phyloP scores from a whole-genome alignment of 92 coral and sea anemone genomes.

The Scolanthus callimorphus region DNA sequence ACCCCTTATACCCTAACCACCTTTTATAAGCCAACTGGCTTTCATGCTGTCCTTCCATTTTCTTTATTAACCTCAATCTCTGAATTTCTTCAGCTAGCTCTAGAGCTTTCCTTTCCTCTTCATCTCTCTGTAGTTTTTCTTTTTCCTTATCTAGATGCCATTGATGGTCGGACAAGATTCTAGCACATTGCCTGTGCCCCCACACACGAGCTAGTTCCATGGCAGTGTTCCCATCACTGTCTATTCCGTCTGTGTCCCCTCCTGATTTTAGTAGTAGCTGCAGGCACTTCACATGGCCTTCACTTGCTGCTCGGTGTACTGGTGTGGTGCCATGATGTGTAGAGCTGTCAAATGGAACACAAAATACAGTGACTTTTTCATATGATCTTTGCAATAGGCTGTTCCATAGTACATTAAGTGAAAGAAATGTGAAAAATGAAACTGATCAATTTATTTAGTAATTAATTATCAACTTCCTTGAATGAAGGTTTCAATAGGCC shows the following conservation, averaged over 20 bases:
- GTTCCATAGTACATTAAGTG: too few species aligned
- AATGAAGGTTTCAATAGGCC: too few species aligned
- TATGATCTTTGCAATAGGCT: too few species aligned
- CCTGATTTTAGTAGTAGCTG: constrained; percentile 69
- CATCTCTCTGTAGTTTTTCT: constrained; percentile 54
- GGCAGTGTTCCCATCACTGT: constrained; percentile 79
- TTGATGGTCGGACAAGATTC: constrained; percentile 81
- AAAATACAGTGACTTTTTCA: too few species aligned
- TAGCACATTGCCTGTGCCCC: constrained; percentile 90
- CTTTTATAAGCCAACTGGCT: constrained; percentile 77
- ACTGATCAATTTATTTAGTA: too few species aligned
- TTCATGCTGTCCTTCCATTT: constrained; percentile 64
- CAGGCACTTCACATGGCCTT: constrained; percentile 90
- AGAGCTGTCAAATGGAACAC: constrained; percentile 58
- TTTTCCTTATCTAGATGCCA: constrained; percentile 90
- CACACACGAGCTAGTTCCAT: constrained; percentile 89
- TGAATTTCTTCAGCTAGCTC: constrained; percentile 76
- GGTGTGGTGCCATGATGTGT: constrained; percentile 79
- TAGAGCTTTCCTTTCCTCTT: constrained; percentile 45
- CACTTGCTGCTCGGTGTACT: constrained; percentile 89
- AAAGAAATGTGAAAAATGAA: too few species aligned
- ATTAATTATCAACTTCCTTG: too few species aligned
- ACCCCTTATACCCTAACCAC: constrained; percentile 68
- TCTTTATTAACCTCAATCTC: constrained; percentile 42
- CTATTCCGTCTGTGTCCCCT: constrained; percentile 61